Base-by-base conservation (phyloP, 2,113 vertebrate species). In the Xyliphius kryptos region DNA sequence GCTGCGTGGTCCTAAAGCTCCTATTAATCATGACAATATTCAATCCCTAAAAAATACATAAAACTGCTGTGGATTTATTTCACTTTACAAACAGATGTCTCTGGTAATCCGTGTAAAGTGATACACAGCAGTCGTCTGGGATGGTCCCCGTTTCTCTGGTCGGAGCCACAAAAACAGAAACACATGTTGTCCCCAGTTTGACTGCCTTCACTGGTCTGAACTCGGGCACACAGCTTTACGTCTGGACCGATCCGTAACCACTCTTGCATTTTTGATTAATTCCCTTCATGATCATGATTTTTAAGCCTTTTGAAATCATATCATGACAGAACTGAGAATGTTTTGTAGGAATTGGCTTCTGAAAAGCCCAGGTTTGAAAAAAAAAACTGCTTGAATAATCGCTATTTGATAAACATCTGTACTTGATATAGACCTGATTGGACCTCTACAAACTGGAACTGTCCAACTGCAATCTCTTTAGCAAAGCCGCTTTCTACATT, bases 71-170 rank as follows among this genome's bases (percentile, higher is more conserved):
- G 86, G 80, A 80, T 81, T 80, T 86, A 74, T 88, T 87, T 75
- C 76, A 76, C 74, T 86, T 87, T 85, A 84, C 69, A 86, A 88
- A 80, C 87, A 89, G 88, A 88, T 86, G 82, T 79, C 76, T 72
- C 73, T 76, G 71, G 63, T 83, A 88, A 87, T 86, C 84, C 79
- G 71, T 84, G 85, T 83, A 85, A 89, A 86, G 71, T 78, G 83
- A 84, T 88, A 80, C 81, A 67, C 68, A 68, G 69, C 71, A 80
- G 73, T 82, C 81, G 69, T 79, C 83, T 80, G 77, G 82, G 81
- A 83, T 77, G 73, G 66, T 80, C 68, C 69, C 68, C 66, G 72
- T 74, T 74, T 75, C 58, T 74, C 68, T 62, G 77, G 75, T 75
- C 66, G 70, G 76, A 85, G 67, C n/a, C 64, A 74, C 71, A 61